A percentile compares a stretch with the other conserved stretches of the same genome.
phyloP scores from a whole-genome alignment of 2,113 vertebrate species.

The Capricornis sumatraensis region DNA sequence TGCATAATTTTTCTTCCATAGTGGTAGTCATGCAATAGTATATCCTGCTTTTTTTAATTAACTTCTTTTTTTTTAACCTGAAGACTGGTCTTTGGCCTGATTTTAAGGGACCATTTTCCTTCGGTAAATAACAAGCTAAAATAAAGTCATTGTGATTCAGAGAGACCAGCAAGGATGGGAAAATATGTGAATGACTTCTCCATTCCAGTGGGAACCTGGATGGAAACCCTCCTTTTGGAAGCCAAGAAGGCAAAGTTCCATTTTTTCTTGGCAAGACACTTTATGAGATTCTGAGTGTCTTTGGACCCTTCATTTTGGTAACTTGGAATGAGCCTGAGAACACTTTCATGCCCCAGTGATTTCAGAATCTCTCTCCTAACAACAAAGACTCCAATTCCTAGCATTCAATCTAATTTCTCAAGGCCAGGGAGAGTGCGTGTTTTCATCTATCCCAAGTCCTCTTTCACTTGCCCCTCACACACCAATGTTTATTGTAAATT shows the following conservation, averaged over 20 bases:
- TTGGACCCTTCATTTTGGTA: slow-evolving; percentile 50
- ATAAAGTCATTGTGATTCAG: slow-evolving; percentile 52
- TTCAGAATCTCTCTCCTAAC: slow-evolving; percentile 19
- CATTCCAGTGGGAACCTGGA: slow-evolving; percentile 64
- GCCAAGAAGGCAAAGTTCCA: slow-evolving; percentile 70
- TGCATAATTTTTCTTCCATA: neutral
- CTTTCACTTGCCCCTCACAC: neutral
- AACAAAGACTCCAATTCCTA: neutral
- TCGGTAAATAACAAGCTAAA: slow-evolving; percentile 47
- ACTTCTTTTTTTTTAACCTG: neutral
- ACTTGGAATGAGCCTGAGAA: slow-evolving; percentile 57
- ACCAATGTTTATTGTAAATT: neutral
- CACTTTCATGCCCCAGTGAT: slow-evolving; percentile 37
- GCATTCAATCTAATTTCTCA: neutral
- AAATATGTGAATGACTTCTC: slow-evolving; percentile 66
- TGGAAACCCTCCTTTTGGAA: slow-evolving; percentile 51
- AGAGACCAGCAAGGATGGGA: slow-evolving; percentile 63
- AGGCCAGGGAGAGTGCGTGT: neutral
- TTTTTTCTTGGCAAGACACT: slow-evolving; percentile 69
- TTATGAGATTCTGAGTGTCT: slow-evolving; percentile 54
- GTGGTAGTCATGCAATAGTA: neutral
- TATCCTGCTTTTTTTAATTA: slow-evolving; percentile 14
- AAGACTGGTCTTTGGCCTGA: slow-evolving; percentile 19
- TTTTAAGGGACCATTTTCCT: slow-evolving; percentile 27
- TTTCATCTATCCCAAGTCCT: neutral